phyloP scores from a whole-genome alignment of 2,113 vertebrate species.

The Zosterops borbonicus region DNA sequence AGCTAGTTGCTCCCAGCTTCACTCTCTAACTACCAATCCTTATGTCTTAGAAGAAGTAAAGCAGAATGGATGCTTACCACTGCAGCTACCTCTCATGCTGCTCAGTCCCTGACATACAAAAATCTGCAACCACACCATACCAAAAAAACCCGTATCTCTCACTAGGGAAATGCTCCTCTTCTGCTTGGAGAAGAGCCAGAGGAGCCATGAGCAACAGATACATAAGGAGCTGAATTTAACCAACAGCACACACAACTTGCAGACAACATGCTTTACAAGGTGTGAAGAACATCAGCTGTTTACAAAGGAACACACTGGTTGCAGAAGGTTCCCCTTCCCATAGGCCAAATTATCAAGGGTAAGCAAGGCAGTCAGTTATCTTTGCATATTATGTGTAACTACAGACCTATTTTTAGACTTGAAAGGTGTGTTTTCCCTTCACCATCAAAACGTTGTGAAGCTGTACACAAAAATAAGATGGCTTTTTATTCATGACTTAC shows the following conservation, averaged over 20 bases:
- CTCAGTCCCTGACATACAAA: neutral
- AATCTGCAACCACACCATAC: neutral
- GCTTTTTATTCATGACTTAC: neutral
- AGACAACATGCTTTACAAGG: slow-evolving; percentile 17
- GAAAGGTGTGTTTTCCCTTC: neutral
- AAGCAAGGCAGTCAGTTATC: neutral
- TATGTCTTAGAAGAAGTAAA: neutral
- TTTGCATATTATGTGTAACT: neutral
- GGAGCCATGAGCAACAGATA: neutral
- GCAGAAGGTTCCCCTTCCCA: neutral
- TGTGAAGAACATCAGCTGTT: neutral
- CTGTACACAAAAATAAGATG: neutral
- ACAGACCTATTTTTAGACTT: neutral
- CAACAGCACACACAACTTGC: neutral
- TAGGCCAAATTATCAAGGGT: neutral
- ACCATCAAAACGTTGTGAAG: neutral
- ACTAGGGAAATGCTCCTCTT: neutral
- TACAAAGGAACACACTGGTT: neutral
- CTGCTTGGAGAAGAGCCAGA: neutral
- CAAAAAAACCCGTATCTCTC: neutral
- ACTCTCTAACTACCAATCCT: neutral
- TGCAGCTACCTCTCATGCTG: neutral
- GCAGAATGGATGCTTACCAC: neutral
- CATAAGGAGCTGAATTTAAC: neutral
- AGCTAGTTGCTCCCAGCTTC: neutral